Conservation (phyloP, 2,113 vertebrate species). For the Asarcornis scutulata region DNA sequence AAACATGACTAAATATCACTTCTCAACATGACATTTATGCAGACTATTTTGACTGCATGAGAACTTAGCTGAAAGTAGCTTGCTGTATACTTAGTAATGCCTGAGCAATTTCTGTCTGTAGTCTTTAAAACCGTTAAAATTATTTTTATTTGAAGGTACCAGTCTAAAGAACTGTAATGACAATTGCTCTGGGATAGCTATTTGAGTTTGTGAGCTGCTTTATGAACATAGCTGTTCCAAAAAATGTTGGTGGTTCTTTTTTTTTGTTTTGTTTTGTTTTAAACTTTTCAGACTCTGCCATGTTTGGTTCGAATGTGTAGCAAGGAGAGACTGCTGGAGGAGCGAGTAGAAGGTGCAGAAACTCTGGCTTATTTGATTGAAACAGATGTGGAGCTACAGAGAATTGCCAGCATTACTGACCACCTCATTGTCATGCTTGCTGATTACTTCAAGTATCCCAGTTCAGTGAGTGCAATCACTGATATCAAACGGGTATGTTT, state of each 20-base stretch:
- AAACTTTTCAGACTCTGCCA: slow-evolving; percentile 87
- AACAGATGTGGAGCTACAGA: slow-evolving; percentile 95
- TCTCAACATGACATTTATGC: not conserved
- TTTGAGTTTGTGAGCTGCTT: not conserved
- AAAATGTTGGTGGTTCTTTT: not conserved
- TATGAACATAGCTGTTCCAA: not conserved
- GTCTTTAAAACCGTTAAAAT: not conserved
- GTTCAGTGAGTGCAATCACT: slow-evolving; percentile 96
- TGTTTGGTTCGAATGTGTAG: slow-evolving; percentile 98
- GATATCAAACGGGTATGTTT: slow-evolving; percentile 96
- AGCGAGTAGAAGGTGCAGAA: slow-evolving; percentile 96
- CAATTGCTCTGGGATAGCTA: not conserved
- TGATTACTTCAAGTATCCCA: slow-evolving; percentile 99
- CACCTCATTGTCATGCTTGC: slow-evolving; percentile 97
- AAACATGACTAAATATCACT: not conserved
- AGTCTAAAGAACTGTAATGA: not conserved
- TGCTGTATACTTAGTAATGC: not conserved
- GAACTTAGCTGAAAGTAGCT: not conserved
- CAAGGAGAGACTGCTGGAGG: slow-evolving; percentile 94
- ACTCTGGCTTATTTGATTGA: slow-evolving; percentile 97
- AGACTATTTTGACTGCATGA: not conserved
- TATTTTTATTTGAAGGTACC: not conserved
- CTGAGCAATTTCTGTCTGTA: not conserved
- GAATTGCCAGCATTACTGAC: slow-evolving; percentile 95
- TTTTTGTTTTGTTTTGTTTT: slow-evolving; percentile 3